These are phyloP conservation scores for Drosophila subsilvestris DNA, from an alignment of 2,888 invertebrate species.

Conservation along the genomic window DNA sequence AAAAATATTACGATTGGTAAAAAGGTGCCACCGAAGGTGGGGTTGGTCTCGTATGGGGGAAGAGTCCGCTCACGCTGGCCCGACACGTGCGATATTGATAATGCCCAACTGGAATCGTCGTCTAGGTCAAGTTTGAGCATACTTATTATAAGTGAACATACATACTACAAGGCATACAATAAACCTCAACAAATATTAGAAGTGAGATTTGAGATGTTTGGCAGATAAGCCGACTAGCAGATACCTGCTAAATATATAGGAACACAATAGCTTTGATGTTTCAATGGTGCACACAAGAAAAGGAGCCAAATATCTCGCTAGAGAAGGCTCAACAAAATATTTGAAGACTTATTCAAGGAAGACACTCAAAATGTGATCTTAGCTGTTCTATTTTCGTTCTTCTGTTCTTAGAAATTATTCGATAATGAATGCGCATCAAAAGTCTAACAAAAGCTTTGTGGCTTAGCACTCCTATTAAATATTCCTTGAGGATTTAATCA, in stretches of 20 bases:
- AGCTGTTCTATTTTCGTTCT: no score
- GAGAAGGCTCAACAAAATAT: neutral
- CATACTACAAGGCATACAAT: conserved; percentile 22
- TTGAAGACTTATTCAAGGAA: neutral
- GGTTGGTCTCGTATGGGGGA: conserved; percentile 2
- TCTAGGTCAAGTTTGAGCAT: conserved; percentile 67
- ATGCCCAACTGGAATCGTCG: conserved; percentile 46
- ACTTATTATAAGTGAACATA: conserved; percentile 27
- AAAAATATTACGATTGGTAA: conserved; percentile 58
- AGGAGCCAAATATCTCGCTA: neutral
- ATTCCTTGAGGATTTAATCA: no score
- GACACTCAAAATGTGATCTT: no score
- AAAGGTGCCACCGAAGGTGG: conserved; percentile 13
- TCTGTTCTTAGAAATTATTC: no score
- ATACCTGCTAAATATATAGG: neutral
- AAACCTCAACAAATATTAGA: conserved; percentile 15
- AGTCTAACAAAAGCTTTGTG: no score
- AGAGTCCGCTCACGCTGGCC: no score
- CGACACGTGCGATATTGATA: conserved; percentile 70
- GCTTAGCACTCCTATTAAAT: no score
- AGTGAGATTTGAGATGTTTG: neutral
- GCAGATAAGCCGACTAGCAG: neutral
- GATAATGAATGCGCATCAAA: no score
- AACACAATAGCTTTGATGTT: no score
- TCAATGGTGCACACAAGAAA: neutral